Conservation (phyloP, 2,113 vertebrate genomes). For the Erythrolamprus reginae region DNA sequence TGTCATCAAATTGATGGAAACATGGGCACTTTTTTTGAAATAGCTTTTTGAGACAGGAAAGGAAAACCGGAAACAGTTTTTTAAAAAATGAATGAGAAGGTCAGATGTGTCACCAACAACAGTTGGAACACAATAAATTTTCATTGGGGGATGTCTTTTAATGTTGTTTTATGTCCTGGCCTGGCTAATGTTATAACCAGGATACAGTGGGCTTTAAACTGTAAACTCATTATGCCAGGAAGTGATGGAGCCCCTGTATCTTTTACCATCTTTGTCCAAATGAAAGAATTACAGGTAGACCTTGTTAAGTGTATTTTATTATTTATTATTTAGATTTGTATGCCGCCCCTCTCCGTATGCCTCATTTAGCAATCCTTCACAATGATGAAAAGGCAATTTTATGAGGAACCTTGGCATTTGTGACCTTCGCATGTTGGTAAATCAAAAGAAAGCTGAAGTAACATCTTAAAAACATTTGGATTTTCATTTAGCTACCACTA, state of each 20-base stretch:
- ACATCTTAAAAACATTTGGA: background rate
- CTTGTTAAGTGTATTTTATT: background rate
- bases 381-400: background rate
- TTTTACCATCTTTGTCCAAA: background rate
- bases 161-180: background rate
- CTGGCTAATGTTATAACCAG: background rate
- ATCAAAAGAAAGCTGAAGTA: background rate
- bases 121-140: background rate
- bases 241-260: background rate
- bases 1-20: slow-evolving; percentile 42
- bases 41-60: slow-evolving; percentile 34
- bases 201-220: background rate
- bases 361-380: background rate
- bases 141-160: background rate
- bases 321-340: too few relatives aligned
- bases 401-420: background rate
- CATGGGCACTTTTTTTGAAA: slow-evolving; percentile 24
- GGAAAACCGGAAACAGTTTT: background rate
- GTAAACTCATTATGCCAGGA: background rate
- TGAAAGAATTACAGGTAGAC: background rate
- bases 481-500: background rate
- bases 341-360: too few relatives aligned
- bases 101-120: background rate
- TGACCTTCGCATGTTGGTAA: background rate
- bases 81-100: slow-evolving; percentile 7